These are phyloP conservation scores for Megamerina dolium DNA, from an alignment of 2,888 invertebrate species.

Conservation along the genomic window DNA sequence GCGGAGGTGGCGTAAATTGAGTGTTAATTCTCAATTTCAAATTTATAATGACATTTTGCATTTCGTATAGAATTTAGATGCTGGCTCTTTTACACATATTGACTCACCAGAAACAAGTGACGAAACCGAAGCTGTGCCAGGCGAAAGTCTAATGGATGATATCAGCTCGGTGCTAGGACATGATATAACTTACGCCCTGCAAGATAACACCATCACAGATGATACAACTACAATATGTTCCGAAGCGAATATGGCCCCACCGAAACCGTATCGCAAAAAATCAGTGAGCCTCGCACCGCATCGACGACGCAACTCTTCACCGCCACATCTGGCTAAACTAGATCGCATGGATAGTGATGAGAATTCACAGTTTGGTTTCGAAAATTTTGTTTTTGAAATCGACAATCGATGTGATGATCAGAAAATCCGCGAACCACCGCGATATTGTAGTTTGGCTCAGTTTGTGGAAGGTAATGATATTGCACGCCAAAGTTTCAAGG, in stretches of 20 bases:
- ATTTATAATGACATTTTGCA: no score
- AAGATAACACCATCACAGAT: slow-evolving; percentile 64
- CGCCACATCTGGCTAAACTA: slow-evolving; percentile 43
- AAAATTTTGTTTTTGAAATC: slow-evolving; percentile 63
- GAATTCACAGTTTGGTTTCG: slow-evolving; percentile 58
- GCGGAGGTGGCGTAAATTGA: no score
- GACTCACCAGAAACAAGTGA: slow-evolving; percentile 80
- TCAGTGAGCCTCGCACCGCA: slow-evolving; percentile 10
- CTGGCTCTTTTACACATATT: slow-evolving; percentile 63
- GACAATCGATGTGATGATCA: slow-evolving; percentile 51
- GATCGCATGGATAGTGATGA: slow-evolving; percentile 51
- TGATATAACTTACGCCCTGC: slow-evolving; percentile 62
- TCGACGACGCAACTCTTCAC: slow-evolving; percentile 53
- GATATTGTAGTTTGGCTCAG: slow-evolving; percentile 68
- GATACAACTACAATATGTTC: slow-evolving; percentile 65
- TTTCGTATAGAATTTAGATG: slow-evolving; percentile 44
- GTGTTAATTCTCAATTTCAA: no score
- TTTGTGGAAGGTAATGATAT: slow-evolving; percentile 64
- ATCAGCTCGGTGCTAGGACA: slow-evolving; percentile 69
- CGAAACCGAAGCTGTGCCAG: slow-evolving; percentile 66
- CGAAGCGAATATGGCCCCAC: slow-evolving; percentile 26
- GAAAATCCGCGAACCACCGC: slow-evolving; percentile 54
- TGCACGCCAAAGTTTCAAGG: slow-evolving; percentile 68
- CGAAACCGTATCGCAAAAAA: slow-evolving; percentile 25
- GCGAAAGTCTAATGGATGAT: slow-evolving; percentile 74